Percentiles rank a stretch among this genome's conserved stretches.
phyloP scores from a whole-genome alignment of 2,797 vertebrate species.

The Phoebastria nigripes region DNA sequence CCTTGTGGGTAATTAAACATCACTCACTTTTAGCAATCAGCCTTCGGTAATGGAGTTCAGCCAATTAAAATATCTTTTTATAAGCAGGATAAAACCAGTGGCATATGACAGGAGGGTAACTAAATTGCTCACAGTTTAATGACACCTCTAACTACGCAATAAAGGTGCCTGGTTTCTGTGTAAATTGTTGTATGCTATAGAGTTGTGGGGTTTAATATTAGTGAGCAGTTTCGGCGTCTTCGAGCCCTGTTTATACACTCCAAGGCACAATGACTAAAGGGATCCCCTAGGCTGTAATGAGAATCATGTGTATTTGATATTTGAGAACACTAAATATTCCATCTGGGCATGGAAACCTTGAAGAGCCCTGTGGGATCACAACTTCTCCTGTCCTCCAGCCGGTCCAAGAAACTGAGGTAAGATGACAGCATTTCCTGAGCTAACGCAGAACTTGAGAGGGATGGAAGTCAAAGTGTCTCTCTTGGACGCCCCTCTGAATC shows the following conservation, averaged over 20 bases:
- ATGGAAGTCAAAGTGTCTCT: not conserved
- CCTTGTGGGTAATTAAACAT: not conserved
- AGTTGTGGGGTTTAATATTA: not conserved
- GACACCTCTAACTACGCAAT: not conserved
- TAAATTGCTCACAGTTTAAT: not conserved
- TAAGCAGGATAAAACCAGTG: not conserved
- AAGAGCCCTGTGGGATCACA: not conserved
- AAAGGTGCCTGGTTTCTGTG: not conserved
- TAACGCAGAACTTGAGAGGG: not conserved
- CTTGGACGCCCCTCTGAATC: not conserved
- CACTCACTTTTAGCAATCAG: not conserved
- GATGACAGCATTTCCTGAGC: not conserved
- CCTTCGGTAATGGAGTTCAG: not conserved
- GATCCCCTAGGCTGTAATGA: not conserved
- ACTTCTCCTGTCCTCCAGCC: not conserved
- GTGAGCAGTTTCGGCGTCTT: not conserved
- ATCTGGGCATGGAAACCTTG: not conserved
- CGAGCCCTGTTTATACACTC: not conserved
- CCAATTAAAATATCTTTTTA: constrained; percentile 1
- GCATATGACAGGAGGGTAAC: not conserved
- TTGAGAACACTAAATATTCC: not conserved
- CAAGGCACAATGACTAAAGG: not conserved
- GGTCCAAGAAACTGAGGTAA: not conserved
- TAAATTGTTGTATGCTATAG: not conserved
- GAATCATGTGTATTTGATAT: not conserved